These are phyloP conservation scores for Toxotes lorentzi DNA, from an alignment of 2,797 vertebrate species.

Conservation along the genomic window DNA sequence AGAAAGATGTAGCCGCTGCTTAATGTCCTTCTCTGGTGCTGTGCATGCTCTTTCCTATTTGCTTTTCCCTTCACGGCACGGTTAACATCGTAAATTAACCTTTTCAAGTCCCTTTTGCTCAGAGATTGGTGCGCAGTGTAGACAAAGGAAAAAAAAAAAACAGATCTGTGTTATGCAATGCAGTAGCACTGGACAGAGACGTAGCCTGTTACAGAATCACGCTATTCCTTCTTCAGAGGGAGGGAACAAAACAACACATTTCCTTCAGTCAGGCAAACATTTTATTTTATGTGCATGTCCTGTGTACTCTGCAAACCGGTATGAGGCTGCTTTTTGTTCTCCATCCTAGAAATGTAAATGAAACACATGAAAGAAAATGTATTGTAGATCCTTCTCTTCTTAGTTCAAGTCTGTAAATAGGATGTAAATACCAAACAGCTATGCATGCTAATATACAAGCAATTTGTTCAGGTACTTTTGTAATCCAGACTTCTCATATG, in stretches of 20 bases:
- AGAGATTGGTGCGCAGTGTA: conserved; percentile 87
- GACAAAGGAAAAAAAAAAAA: conserved; percentile 67
- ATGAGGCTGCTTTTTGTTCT: conserved; percentile 90
- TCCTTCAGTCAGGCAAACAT: conserved; percentile 86
- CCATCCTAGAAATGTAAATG: conserved; percentile 92
- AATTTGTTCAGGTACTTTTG: conserved; percentile 99
- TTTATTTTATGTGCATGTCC: conserved; percentile 93
- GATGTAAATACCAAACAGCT: conserved; percentile 90
- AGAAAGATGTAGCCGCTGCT: conserved; percentile 88
- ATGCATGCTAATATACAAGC: conserved; percentile 98
- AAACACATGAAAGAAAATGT: conserved; percentile 77
- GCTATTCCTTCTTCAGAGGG: conserved; percentile 57
- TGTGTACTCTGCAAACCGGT: conserved; percentile 86
- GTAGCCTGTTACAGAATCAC: conserved; percentile 61
- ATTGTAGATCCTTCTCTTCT: conserved; percentile 86
- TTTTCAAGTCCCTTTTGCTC: conserved; percentile 90
- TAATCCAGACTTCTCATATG: conserved; percentile 92
- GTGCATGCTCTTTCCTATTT: conserved; percentile 91
- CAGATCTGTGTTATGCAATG: conserved; percentile 81
- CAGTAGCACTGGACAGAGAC: conserved; percentile 69
- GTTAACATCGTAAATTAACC: conserved; percentile 92
- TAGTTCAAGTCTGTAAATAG: conserved; percentile 92
- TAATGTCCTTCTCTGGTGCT: conserved; percentile 92
- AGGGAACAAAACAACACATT: conserved; percentile 66
- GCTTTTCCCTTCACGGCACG: conserved; percentile 92